Percentiles rank a stretch among this genome's conserved stretches.
Conservation (phyloP, 2,113 vertebrate genomes). For the Calonectris borealis region DNA sequence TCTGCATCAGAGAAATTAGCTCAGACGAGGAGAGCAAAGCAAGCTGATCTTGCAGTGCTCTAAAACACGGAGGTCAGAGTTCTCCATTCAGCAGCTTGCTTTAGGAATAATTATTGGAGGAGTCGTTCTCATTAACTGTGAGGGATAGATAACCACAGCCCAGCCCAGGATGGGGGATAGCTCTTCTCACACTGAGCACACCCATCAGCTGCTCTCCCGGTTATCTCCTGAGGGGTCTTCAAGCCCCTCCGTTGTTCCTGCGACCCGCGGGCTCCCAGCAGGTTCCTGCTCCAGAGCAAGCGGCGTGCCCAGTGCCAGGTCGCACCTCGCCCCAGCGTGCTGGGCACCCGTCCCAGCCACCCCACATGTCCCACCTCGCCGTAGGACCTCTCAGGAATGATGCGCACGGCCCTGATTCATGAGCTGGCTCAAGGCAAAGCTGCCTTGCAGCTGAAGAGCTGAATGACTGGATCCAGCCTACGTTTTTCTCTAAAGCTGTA, state of each 20-base stretch:
- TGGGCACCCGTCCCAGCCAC: not conserved
- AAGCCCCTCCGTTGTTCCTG: not conserved
- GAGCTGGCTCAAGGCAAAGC: not conserved
- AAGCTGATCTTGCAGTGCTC: not conserved
- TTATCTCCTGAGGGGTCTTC: not conserved
- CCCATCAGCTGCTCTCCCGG: rapidly evolving
- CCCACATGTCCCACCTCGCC: not conserved
- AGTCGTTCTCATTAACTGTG: not conserved
- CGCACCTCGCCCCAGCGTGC: rapidly evolving
- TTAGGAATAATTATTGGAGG: not conserved
- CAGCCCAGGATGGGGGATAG: not conserved
- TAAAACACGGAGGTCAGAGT: not conserved
- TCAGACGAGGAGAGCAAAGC: not conserved
- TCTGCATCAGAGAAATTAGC: not conserved
- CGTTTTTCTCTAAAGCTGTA: not conserved
- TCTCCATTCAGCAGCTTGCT: not conserved
- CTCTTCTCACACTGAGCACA: not conserved
- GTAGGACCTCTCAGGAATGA: not conserved
- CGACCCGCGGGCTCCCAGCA: not conserved
- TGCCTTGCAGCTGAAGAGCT: not conserved
- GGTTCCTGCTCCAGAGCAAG: not conserved
- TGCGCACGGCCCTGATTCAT: not conserved
- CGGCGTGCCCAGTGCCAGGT: rapidly evolving
- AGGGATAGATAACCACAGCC: not conserved
- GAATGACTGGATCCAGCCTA: not conserved